Evolutionary conservation across 2,113 vertebrate species (phyloP), one percentile per base, ranked within the genome.

Genomic region (Columba livia): DNA sequence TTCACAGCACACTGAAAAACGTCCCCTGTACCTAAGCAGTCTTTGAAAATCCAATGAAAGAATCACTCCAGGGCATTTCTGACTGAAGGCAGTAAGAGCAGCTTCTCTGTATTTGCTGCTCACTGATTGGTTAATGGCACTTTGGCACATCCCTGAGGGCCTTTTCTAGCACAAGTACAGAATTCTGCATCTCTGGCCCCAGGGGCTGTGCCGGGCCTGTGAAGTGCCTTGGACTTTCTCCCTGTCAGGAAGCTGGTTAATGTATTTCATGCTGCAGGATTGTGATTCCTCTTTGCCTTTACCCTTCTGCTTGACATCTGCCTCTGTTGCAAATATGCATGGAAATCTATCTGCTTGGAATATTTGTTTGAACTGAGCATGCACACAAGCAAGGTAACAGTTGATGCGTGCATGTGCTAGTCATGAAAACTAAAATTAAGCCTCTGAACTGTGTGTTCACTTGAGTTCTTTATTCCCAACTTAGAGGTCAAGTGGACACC

Each of bases 101-200:
- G 64, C 93, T 88, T 51, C 51, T 25, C 75, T 53, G 64, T 86
- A 60, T 90, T 66, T 78, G 88, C 67, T 91, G 85, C 85, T 95
- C 51, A 7, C 72, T 50, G 85, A 36, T 75, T 12, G 42, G 65
- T 42, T 92, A 50, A 75, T 56, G 88, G 82, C 85, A 90, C 9
- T 38, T 88, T 69, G 90, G 90, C 90, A 96, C 70, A 81, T 72
- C 65, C 82, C 82, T 1, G 34, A 71, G 82, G 83, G 72, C 44
- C 21, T 91, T 81, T 84, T 58, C 38, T 86, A 81, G 82, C 90
- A 90, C 77, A 64, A 84, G 93, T 13, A 53, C 34, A n/a, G 67
- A 92, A 60, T 93, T 92, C 50, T 88, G 74, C 44, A 77, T 34
- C 47, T 38, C 47, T 90, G 85, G 72, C n/a, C 56, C 1, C 0